A percentile compares a stretch with the other conserved stretches of the same genome.
Evolutionary conservation across 2,113 vertebrate species (phyloP).

Genomic region (Caretta caretta): DNA sequence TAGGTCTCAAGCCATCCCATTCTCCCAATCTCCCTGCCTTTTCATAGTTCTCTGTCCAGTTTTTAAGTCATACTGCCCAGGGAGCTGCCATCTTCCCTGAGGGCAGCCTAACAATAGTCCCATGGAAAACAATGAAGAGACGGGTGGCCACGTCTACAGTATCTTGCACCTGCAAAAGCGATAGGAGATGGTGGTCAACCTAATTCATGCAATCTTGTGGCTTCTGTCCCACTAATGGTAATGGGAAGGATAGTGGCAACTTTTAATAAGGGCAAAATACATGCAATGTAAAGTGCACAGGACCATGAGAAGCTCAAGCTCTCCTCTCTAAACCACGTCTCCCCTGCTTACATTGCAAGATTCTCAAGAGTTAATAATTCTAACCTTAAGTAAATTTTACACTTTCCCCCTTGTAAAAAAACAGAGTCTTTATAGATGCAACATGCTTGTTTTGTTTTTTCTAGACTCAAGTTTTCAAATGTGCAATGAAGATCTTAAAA

Average conservation of each 20-base stretch:
- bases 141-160: background rate
- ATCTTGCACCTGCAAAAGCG: background rate
- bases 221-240: background rate
- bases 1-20: background rate
- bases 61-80: background rate
- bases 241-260: fast-evolving
- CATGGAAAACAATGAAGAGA: background rate
- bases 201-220: background rate
- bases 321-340: background rate
- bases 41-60: background rate
- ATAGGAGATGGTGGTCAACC: fast-evolving
- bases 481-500: background rate
- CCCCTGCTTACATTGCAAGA: background rate
- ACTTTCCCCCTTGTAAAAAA: background rate
- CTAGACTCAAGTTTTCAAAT: background rate
- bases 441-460: background rate
- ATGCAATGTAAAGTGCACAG: background rate
- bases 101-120: background rate
- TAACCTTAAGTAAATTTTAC: background rate
- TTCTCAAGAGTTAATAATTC: background rate
- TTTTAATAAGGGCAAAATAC: background rate
- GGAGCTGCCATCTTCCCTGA: background rate
- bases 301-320: background rate
- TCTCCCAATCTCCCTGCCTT: background rate
- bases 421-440: background rate